Evolutionary conservation across 2,797 vertebrate species (phyloP).

Genomic region (Tenualosa ilisha): DNA sequence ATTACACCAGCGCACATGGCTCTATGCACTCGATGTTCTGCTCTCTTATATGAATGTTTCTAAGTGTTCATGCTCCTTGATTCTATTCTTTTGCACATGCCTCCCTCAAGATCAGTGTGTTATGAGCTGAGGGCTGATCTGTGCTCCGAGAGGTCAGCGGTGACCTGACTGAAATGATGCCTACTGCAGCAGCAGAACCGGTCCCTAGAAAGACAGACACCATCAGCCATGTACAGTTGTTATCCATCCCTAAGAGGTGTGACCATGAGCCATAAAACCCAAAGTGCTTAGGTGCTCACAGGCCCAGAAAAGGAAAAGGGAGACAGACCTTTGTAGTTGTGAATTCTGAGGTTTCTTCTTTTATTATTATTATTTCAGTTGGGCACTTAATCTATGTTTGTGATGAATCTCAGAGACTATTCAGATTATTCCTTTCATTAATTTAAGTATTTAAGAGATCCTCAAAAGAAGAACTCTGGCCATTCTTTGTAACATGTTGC

Average conservation of each 20-base stretch:
- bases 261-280: neutral
- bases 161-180: neutral
- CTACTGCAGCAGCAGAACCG: neutral
- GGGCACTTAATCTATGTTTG: neutral
- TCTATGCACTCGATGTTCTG: slow-evolving; percentile 61
- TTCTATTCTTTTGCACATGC: slow-evolving; percentile 25
- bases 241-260: neutral
- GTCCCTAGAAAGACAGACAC: neutral
- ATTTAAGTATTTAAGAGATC: neutral
- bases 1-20: slow-evolving; percentile 42
- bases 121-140: neutral
- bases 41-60: slow-evolving; percentile 40
- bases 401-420: neutral
- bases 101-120: neutral
- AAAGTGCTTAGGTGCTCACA: neutral
- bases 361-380: neutral
- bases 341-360: neutral
- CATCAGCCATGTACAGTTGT: neutral
- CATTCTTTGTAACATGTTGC: no score
- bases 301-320: neutral
- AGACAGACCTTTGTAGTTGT: neutral
- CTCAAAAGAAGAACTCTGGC: no score
- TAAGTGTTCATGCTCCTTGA: slow-evolving; percentile 13
- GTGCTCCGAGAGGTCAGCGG: neutral
- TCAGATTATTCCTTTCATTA: slow-evolving; percentile 1